phyloP scores from a whole-genome alignment of 2,113 vertebrate species.

The Nanger granti region DNA sequence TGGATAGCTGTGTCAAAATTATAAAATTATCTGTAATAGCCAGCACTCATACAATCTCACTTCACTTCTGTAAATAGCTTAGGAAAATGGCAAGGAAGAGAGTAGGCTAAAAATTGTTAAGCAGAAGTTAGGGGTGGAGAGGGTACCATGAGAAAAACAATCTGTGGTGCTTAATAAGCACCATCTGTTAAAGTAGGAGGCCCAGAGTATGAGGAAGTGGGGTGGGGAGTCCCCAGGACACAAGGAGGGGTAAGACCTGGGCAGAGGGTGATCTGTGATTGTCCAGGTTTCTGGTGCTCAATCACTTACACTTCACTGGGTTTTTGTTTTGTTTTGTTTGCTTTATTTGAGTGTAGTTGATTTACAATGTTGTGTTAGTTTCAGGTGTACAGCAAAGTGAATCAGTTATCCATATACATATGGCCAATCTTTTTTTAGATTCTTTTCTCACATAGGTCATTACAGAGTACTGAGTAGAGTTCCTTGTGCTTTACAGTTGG shows the following conservation, averaged over 20 bases:
- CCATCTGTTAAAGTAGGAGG: background rate
- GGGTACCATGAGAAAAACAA: background rate
- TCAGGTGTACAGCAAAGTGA: background rate
- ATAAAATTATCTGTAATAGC: background rate
- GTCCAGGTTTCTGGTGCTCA: background rate
- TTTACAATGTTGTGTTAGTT: background rate
- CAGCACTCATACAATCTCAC: background rate
- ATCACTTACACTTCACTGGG: background rate
- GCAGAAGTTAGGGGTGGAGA: constrained; percentile 7
- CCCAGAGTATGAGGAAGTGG: background rate
- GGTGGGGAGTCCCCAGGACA: background rate
- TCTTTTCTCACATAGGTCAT: background rate
- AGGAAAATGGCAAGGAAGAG: background rate
- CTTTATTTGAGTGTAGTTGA: background rate
- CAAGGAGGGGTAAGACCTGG: background rate
- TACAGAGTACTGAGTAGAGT: background rate
- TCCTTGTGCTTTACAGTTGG: background rate
- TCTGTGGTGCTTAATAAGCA: background rate
- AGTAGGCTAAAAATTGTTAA: background rate
- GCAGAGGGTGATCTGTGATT: background rate
- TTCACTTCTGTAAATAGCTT: background rate
- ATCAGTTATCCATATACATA: background rate
- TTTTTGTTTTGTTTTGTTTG: background rate
- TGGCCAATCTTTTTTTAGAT: background rate
- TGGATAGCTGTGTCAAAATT: background rate